Conservation (phyloP, 1,140 invertebrate species). For the Drosophila sulfurigaster region DNA sequence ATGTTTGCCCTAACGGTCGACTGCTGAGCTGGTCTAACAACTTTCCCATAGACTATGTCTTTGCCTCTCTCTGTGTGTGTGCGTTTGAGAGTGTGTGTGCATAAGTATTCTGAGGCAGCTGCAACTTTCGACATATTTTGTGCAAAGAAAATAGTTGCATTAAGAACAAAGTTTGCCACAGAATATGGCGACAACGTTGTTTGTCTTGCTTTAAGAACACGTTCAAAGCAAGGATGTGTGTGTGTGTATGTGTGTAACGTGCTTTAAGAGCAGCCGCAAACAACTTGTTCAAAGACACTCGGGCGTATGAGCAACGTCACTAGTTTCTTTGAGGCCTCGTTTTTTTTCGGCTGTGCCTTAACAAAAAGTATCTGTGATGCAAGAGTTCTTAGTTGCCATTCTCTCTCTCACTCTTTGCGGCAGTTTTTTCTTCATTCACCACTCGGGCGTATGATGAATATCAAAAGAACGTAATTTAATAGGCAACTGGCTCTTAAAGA, state of each 20-base stretch:
- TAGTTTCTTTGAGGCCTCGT: neutral
- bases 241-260: too few species aligned
- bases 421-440: neutral
- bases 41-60: neutral
- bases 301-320: neutral
- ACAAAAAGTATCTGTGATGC: neutral
- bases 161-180: neutral
- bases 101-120: neutral
- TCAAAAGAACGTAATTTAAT: neutral
- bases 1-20: constrained; percentile 53
- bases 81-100: too few species aligned
- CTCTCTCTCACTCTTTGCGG: neutral
- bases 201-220: too few species aligned
- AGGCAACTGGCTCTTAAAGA: constrained; percentile 6
- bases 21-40: neutral
- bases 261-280: neutral
- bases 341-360: neutral
- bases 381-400: neutral
- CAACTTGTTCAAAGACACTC: neutral
- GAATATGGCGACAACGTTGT: neutral
- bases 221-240: too few species aligned
- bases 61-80: too few species aligned
- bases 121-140: neutral
- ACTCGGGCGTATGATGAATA: neutral
- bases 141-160: neutral